Base-by-base conservation (phyloP, 2,113 vertebrate species). In the Psilopogon haemacephalus region DNA sequence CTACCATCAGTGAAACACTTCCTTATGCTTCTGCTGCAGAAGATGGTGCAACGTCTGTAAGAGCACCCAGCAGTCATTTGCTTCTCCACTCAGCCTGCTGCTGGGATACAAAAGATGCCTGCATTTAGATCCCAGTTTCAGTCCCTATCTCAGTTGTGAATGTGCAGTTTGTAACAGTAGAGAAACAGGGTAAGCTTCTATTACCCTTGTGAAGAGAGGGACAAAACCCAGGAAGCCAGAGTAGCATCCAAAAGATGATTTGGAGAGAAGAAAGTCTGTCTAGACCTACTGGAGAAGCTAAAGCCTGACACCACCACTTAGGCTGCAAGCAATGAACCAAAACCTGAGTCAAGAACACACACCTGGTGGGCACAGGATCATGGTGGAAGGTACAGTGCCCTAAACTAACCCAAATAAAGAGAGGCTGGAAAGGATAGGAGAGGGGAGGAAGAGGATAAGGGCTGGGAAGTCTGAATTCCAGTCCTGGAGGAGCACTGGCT, bases 131-230 rank as follows among this genome's bases (percentile, higher is more conserved):
- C 46, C 32, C n/a, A 8, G 20, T 16, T 59, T 24, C 9, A 55
- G n/a, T 9, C 64, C 6, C 33, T 8, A 5, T 2, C 62, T 5
- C 33, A 32, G 52, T 26, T 32, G 26, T 14, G 38, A n/a, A n/a
- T 0, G 11, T 11, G 23, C 12, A 2, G 27, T 27, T 24, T 2
- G 13, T 7, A 30, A 26, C 13, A n/a, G 35, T 46, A 15, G 24
- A 26, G 24, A 35, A 18, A 50, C 37, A 4, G 0, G 0, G 21
- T 5, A 6, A n/a, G 9, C 18, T 27, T 4, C 0, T 8, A 4
- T 5, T 12, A 32, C 28, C 12, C 13, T 20, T 28, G 38, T 5
- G 38, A 70, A 28, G 1, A 26, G 26, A 69, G 55, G 6, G 50
- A 37, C 56, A 48, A 64, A 67, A 71, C 58, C 27, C 28, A 26